Percentiles rank a stretch among this genome's conserved stretches.
phyloP scores from a whole-genome alignment of 2,888 invertebrate species.

The Hirtodrosophila duncani region DNA sequence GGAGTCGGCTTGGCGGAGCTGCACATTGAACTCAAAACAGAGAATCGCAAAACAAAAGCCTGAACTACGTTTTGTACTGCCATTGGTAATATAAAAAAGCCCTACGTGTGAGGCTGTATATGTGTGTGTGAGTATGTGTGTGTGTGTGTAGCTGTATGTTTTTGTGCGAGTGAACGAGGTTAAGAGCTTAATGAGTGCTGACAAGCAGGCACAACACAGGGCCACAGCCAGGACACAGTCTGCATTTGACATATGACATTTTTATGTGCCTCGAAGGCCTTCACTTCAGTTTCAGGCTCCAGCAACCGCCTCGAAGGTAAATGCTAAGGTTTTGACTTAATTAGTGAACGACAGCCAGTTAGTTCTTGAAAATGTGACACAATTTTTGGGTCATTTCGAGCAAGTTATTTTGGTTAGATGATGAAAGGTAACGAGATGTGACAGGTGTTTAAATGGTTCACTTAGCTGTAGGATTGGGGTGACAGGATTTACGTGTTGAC shows the following conservation, averaged over 20 bases:
- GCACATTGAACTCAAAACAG: constrained; percentile 38
- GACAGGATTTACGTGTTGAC: neutral
- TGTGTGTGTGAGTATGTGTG: constrained; percentile 1
- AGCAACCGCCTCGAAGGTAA: constrained; percentile 53
- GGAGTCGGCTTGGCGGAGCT: neutral
- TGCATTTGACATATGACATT: constrained; percentile 70
- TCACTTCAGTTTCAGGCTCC: constrained; percentile 36
- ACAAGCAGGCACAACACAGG: no score
- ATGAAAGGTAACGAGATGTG: constrained; percentile 6
- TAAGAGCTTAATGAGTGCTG: constrained; percentile 67
- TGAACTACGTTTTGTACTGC: no score
- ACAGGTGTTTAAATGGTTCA: constrained; percentile 18
- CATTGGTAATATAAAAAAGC: constrained; percentile 2
- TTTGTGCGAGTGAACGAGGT: constrained; percentile 49
- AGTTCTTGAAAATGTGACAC: constrained; percentile 44
- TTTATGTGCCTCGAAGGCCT: constrained; percentile 52
- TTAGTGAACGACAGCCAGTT: constrained; percentile 48
- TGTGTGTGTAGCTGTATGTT: constrained; percentile 2
- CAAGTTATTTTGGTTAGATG: constrained; percentile 15
- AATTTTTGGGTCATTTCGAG: constrained; percentile 41
- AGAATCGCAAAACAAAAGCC: constrained; percentile 12
- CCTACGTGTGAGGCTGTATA: neutral
- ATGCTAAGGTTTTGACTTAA: constrained; percentile 68
- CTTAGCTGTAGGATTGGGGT: neutral
- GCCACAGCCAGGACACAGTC: no score